A percentile compares a stretch with the other conserved stretches of the same genome.
These are phyloP conservation scores for Drosophila nigromelanica DNA, from an alignment of 1,140 invertebrate species.

Conservation along the genomic window DNA sequence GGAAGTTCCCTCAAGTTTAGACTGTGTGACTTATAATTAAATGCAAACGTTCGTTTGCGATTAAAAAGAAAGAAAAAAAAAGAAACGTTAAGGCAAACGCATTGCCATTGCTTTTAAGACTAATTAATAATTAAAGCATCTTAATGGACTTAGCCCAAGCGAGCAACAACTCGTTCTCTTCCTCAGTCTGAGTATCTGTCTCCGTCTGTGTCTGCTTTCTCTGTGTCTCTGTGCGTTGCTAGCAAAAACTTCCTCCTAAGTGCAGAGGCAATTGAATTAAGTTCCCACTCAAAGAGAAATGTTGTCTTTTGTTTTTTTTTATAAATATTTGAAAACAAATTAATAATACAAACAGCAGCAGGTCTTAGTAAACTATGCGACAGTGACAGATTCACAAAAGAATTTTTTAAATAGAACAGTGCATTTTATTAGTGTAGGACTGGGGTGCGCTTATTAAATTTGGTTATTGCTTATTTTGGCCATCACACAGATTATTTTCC, in stretches of 20 bases:
- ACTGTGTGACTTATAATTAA: constrained; percentile 66
- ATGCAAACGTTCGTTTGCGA: constrained; percentile 68
- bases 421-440: constrained; percentile 29
- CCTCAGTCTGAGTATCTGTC: constrained; percentile 14
- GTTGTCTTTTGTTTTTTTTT: constrained; percentile 30
- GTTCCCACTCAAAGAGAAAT: constrained; percentile 68
- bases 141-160: constrained; percentile 70
- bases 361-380: background rate
- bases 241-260: constrained; percentile 66
- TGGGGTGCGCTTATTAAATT: constrained; percentile 36
- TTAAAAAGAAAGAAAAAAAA: constrained; percentile 58
- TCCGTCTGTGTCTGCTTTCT: background rate
- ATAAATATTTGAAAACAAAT: constrained; percentile 71
- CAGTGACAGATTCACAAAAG: background rate
- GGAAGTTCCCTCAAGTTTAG: constrained; percentile 2
- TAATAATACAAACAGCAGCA: constrained; percentile 48
- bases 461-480: constrained; percentile 22
- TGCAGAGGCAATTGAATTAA: constrained; percentile 78
- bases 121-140: constrained; percentile 78
- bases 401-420: constrained; percentile 1
- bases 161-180: constrained; percentile 25
- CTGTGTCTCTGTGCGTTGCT: constrained; percentile 28
- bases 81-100: constrained; percentile 49
- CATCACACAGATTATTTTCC: constrained; percentile 11
- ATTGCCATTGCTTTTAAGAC: constrained; percentile 73